Base-by-base conservation (phyloP, 2,888 invertebrate species). In the Argyra leucocephala region DNA sequence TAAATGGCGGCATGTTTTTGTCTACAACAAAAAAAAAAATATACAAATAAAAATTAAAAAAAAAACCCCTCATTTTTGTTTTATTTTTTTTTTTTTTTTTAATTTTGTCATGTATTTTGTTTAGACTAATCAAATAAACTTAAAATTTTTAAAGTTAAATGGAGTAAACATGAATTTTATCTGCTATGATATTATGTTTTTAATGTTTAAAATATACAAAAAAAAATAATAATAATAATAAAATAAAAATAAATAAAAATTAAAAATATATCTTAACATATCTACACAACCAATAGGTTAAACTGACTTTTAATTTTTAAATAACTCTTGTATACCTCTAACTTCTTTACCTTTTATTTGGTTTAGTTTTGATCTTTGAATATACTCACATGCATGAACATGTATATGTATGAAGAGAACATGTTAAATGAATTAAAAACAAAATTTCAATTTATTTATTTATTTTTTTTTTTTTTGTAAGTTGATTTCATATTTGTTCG, bases 121-220 rank as follows among this genome's bases (percentile, higher is more conserved):
- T 48, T 48, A 48, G 48, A 48, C 48, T 48, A 48, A 48, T 48
- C 48, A 48, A 48, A 48, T 48, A 48, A 48, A 48, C 48, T 48
- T 48, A 48, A 48, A 15, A 48, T 48, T 48, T 48, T 48, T 48
- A 48, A 48, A 48, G 48, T 48, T 48, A 48, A 48, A 48, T 48
- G 48, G 48, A 48, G 48, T 48, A 48, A 48, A 48, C 48, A 48
- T 48, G 48, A 48, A 15, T 48, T 48, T 48, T 48, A 48, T 48
- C 48, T 48, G 48, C 48, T 48, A 48, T 48, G 48, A 48, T 48
- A 48, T 48, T 48, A 48, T 48, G 48, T 48, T 15, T 48, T 48
- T 48, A 15, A 48, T 48, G 48, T 48, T 18, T 18, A 48, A 48
- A 48, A 48, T 18, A 48, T 18, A 48, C 12, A 48, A 48, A 48